These are phyloP conservation scores for Chondrosia reniformis DNA, from an alignment of 37 sponge, comb jelly and placozoan species.

Conservation along the genomic window DNA sequence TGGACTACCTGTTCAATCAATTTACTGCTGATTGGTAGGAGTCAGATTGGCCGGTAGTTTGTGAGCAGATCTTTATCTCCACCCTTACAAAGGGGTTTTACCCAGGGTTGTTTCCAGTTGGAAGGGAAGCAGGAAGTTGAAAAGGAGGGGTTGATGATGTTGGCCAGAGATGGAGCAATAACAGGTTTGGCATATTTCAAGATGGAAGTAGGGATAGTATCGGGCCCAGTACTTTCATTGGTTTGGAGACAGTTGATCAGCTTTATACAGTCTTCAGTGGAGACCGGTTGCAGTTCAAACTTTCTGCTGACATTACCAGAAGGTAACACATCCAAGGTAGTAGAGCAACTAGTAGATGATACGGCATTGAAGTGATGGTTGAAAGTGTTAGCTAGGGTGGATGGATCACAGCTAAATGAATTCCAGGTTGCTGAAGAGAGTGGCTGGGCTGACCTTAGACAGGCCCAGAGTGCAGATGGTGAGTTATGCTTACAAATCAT, in stretches of 20 bases:
- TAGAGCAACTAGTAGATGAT: too few species aligned
- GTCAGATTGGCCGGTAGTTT: neutral
- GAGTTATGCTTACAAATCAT: neutral
- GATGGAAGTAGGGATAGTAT: neutral
- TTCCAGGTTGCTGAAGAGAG: too few species aligned
- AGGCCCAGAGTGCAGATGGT: too few species aligned
- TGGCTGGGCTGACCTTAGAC: neutral
- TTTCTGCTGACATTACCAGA: too few species aligned
- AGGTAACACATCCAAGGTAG: too few species aligned
- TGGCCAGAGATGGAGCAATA: neutral
- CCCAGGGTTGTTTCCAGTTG: neutral
- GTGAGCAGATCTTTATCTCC: neutral
- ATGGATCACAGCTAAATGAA: too few species aligned
- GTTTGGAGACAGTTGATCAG: too few species aligned
- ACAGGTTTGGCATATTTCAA: neutral
- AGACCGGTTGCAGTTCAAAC: too few species aligned
- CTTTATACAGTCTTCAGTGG: too few species aligned
- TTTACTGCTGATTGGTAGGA: too few species aligned
- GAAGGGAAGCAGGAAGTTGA: too few species aligned
- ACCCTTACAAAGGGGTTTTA: neutral
- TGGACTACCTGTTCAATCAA: too few species aligned
- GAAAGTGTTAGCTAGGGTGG: neutral
- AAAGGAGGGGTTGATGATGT: neutral
- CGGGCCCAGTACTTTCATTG: neutral
- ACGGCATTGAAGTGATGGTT: neutral